Conservation (phyloP, 1,140 invertebrate species). For the Bombus turneri region DNA sequence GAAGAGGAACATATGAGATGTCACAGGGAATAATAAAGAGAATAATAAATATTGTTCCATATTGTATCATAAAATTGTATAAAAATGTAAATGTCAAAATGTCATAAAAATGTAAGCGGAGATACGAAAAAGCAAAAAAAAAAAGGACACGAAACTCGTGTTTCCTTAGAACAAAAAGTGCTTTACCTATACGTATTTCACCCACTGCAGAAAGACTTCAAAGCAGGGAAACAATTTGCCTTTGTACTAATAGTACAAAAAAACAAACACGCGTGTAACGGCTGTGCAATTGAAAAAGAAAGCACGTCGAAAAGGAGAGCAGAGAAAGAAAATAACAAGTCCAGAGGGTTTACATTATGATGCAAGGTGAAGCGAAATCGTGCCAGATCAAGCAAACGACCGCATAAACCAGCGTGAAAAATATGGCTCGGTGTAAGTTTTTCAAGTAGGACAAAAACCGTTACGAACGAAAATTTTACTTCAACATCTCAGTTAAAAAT, state of each 20-base stretch:
- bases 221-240: background rate
- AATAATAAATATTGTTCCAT: no score
- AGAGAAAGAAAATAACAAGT: background rate
- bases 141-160: background rate
- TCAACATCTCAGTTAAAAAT: background rate
- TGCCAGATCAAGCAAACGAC: background rate
- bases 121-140: background rate
- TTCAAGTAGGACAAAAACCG: background rate
- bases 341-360: background rate
- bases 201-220: background rate
- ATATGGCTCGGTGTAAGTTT: background rate
- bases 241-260: background rate
- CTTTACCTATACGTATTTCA: background rate
- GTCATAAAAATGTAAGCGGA: no score
- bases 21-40: no score
- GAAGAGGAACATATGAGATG: no score
- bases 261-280: background rate
- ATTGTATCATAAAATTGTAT: no score
- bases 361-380: background rate
- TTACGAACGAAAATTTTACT: background rate
- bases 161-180: background rate
- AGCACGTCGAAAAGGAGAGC: background rate
- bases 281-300: background rate
- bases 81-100: no score
- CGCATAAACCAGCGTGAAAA: background rate